Evolutionary conservation across 2,888 invertebrate genomes (phyloP).

Genomic region (Girardia tigrina): DNA sequence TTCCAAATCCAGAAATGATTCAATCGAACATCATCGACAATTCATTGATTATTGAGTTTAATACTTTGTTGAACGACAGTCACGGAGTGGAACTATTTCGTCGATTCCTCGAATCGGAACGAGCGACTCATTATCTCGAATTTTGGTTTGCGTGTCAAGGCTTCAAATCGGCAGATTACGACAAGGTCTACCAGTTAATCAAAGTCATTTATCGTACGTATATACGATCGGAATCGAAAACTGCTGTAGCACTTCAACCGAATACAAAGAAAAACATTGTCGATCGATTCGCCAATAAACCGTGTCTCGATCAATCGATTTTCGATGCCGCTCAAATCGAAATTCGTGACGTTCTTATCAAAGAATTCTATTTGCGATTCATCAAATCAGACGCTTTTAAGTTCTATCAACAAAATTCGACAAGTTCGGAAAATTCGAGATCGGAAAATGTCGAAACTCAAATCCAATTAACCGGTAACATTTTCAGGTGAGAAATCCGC

Average conservation of each 20-base stretch:
- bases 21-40: not conserved
- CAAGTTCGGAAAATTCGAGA: constrained; percentile 7
- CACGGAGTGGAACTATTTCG: constrained; percentile 77
- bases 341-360: constrained; percentile 68
- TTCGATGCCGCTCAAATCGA: constrained; percentile 72
- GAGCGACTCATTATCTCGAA: constrained; percentile 41
- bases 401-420: not conserved
- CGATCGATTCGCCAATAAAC: constrained; percentile 55
- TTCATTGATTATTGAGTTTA: not conserved
- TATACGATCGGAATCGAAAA: constrained; percentile 55
- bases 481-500: not conserved
- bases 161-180: constrained; percentile 54
- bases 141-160: constrained; percentile 70
- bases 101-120: constrained; percentile 49
- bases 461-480: not conserved
- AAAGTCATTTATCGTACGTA: constrained; percentile 56
- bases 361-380: constrained; percentile 78
- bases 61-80: constrained; percentile 63
- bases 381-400: constrained; percentile 59
- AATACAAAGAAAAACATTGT: constrained; percentile 66
- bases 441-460: constrained; percentile 8
- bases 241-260: constrained; percentile 62
- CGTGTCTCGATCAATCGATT: constrained; percentile 61
- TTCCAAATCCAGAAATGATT: not conserved
- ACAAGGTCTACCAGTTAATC: constrained; percentile 58